phyloP scores from a whole-genome alignment of 1,140 invertebrate species.

The Hylaeus volcanicus region DNA sequence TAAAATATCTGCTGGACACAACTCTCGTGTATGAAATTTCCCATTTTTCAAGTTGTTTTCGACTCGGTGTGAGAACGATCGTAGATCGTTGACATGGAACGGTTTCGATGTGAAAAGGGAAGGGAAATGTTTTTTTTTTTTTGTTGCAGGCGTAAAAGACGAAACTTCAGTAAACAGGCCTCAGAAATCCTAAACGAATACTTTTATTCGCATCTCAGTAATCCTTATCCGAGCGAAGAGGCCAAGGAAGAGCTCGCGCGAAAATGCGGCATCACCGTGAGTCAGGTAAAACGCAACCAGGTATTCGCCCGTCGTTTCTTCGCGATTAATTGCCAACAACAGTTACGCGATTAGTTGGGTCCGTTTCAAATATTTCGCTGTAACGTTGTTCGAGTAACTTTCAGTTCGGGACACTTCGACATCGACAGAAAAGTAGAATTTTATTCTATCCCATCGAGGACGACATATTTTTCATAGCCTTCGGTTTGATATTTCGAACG shows the following conservation, averaged over 20 bases:
- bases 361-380: neutral
- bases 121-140: neutral
- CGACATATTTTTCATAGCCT: too few relatives aligned
- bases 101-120: neutral
- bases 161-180: slow-evolving; percentile 99
- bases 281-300: slow-evolving; percentile 84
- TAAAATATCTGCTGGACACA: too few relatives aligned
- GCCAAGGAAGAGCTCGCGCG: slow-evolving; percentile 99
- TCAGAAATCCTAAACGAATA: slow-evolving; percentile 99
- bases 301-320: neutral
- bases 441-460: too few relatives aligned
- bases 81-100: too few relatives aligned
- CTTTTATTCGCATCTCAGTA: slow-evolving; percentile 99
- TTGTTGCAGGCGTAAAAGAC: slow-evolving; percentile 92
- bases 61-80: fast-evolving
- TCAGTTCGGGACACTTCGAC: too few relatives aligned
- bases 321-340: neutral
- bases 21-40: neutral
- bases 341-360: too few relatives aligned
- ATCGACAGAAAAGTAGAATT: too few relatives aligned
- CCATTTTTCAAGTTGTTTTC: neutral
- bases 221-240: slow-evolving; percentile 99
- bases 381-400: neutral
- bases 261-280: slow-evolving; percentile 99
- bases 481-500: too few relatives aligned